These are phyloP conservation scores for Cyrtonyx montezumae DNA, from an alignment of 2,113 vertebrate genomes.

Conservation along the genomic window DNA sequence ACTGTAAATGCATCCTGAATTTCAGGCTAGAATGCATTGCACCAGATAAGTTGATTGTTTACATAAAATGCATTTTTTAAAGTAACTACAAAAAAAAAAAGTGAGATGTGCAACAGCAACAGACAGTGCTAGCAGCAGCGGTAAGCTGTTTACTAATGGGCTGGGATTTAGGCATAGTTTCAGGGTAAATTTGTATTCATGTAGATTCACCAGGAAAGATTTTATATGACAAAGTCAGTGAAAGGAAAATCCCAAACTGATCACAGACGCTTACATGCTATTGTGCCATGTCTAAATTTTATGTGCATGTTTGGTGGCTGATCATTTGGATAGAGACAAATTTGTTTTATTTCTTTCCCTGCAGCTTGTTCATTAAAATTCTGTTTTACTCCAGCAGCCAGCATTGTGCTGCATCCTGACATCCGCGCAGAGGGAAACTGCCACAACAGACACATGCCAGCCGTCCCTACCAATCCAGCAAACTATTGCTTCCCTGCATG, in stretches of 20 bases:
- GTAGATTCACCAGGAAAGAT: not conserved
- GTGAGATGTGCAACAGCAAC: not conserved
- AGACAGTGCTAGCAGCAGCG: not conserved
- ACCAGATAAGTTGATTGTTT: not conserved
- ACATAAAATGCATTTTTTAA: not conserved
- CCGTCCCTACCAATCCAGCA: conserved; percentile 40
- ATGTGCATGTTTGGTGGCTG: conserved; percentile 15
- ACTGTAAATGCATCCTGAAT: not conserved
- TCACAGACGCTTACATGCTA: not conserved
- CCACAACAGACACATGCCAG: conserved; percentile 45
- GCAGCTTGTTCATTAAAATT: conserved; percentile 66
- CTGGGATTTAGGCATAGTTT: not conserved
- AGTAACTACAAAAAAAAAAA: not conserved
- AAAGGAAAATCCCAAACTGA: conserved; percentile 4
- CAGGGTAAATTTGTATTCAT: conserved; percentile 24
- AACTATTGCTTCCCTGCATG: not conserved
- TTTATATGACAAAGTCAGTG: not conserved
- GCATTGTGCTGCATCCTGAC: conserved; percentile 36
- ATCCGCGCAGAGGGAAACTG: not conserved
- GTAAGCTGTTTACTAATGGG: not conserved
- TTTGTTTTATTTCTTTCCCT: conserved; percentile 53
- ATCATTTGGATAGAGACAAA: conserved; percentile 37
- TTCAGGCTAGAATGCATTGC: not conserved
- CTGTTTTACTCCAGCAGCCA: conserved; percentile 41
- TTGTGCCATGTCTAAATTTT: conserved; percentile 42